Base-by-base conservation (phyloP, 2,797 vertebrate species). In the Dermochelys coriacea region DNA sequence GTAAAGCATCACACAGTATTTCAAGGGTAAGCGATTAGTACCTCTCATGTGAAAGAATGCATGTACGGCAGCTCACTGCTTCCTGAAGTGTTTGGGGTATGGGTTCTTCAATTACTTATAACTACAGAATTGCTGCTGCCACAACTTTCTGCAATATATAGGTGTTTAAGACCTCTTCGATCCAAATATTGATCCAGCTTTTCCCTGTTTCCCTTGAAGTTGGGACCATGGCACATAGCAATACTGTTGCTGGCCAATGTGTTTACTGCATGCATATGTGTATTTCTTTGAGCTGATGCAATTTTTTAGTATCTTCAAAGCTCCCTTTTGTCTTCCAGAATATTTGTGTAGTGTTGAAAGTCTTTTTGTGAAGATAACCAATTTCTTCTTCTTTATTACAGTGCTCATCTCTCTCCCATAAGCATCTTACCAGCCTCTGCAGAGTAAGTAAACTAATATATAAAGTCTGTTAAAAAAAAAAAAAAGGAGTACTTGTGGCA, bases 401-500 rank as follows among this genome's bases (percentile, higher is more conserved):
- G 99, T 98, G 98, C 99, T 96, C 99, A 98, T 97, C 98, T 98
- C 94, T 98, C 98, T 97, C 98, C 98, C 49, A 98, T 99, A 98
- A 99, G 98, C 98, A 99, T 99, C 97, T 98, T 99, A 98, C 99
- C 99, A 95, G 98, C 99, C 97, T 99, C 99, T 98, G 98, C 99
- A 94, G 98, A 99, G 99, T 99, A 99, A 99, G 99, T 99, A 96
- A 88, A 89, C 49, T 21, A 52, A 84, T 88, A 29, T 51, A 29
- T 23, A 79, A 85, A 74, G 77, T 47, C 8, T 1, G 21, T 85
- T n/a, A n/a, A n/a, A n/a, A n/a, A n/a, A n/a, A n/a, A n/a, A n/a
- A n/a, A n/a, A n/a, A n/a, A n/a, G n/a, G n/a, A n/a, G n/a, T n/a
- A n/a, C n/a, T n/a, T n/a, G n/a, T n/a, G n/a, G n/a, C n/a, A n/a